A percentile compares a stretch with the other conserved stretches of the same genome.
Evolutionary conservation across 2,113 vertebrate species (phyloP).

Genomic region (Corythornis cristatus): DNA sequence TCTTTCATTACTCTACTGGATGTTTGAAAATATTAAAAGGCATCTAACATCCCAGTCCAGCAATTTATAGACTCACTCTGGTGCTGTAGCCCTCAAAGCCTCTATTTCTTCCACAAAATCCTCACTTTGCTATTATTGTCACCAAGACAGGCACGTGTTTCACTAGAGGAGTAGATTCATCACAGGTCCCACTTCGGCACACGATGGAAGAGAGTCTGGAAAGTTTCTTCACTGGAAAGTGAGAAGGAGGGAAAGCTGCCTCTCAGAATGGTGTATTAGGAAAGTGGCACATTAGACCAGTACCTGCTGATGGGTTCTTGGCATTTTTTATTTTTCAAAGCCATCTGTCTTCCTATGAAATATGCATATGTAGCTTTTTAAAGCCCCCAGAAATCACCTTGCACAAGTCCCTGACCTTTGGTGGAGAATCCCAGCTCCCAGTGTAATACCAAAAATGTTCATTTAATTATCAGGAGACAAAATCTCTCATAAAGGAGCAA

Average conservation of each 20-base stretch:
- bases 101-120: constrained; percentile 56
- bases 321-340: neutral
- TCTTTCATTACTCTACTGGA: constrained; percentile 66
- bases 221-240: neutral
- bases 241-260: neutral
- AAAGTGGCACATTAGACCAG: neutral
- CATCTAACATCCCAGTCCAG: constrained; percentile 61
- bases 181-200: neutral
- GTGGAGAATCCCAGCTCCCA: neutral
- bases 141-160: constrained; percentile 23
- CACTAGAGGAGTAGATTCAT: constrained; percentile 39
- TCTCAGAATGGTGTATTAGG: neutral
- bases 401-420: neutral
- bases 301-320: neutral
- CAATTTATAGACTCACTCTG: constrained; percentile 52
- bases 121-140: neutral
- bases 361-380: neutral
- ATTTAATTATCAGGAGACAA: neutral
- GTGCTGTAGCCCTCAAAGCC: constrained; percentile 7
- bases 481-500: neutral
- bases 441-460: neutral
- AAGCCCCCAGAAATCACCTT: neutral
- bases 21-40: constrained; percentile 71
- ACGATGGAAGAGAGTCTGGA: neutral
- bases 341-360: neutral